A percentile compares a stretch with the other conserved stretches of the same genome.
Conservation (phyloP, 1,140 invertebrate species). For the Ridgeia piscesae region DNA sequence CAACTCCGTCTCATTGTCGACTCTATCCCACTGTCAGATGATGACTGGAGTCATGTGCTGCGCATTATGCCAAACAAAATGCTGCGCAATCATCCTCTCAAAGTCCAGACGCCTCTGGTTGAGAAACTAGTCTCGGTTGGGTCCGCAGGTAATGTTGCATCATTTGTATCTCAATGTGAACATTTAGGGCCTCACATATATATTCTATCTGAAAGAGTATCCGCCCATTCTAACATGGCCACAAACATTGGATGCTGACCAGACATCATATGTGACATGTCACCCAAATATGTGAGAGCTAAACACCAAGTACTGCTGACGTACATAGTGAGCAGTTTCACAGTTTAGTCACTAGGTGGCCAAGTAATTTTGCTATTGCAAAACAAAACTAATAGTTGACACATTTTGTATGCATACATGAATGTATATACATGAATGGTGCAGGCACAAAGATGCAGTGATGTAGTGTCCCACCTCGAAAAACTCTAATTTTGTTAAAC, state of each 20-base stretch:
- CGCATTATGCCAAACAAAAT: constrained; percentile 28
- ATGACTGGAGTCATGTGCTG: constrained; percentile 24
- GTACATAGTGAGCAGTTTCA: too few species aligned
- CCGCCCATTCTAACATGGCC: not conserved
- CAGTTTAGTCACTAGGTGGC: too few species aligned
- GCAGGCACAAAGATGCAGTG: too few species aligned
- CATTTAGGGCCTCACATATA: not conserved
- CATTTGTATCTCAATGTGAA: not conserved
- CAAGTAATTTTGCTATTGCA: too few species aligned
- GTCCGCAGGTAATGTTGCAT: constrained; percentile 1
- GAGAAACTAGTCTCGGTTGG: not conserved
- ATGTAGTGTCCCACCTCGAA: too few species aligned
- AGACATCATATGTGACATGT: not conserved
- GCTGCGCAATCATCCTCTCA: constrained; percentile 27
- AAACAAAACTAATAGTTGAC: too few species aligned
- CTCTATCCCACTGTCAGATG: constrained; percentile 19
- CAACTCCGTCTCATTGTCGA: constrained; percentile 21
- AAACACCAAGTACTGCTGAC: too few species aligned
- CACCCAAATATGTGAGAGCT: too few species aligned
- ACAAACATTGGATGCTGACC: not conserved
- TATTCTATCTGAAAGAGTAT: not conserved
- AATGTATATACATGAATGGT: too few species aligned
- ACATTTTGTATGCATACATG: too few species aligned
- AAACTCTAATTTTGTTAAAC: too few species aligned
- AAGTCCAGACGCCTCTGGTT: constrained; percentile 20